phyloP scores from a whole-genome alignment of 2,888 invertebrate species.

The Caenorhabditis japonica region DNA sequence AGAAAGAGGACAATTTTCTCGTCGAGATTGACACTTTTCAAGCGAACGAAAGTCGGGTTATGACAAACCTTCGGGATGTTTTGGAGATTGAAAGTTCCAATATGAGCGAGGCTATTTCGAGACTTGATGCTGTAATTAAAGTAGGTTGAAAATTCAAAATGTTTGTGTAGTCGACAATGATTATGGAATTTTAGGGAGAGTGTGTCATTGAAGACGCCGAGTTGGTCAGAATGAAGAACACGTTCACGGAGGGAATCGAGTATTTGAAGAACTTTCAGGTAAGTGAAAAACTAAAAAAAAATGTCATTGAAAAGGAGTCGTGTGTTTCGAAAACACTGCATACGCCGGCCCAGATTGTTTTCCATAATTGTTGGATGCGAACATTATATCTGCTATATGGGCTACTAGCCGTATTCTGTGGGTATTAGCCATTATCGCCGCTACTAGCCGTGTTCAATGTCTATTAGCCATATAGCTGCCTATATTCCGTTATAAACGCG shows the following conservation, averaged over 20 bases:
- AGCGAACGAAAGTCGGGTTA: constrained; percentile 85
- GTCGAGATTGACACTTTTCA: constrained; percentile 87
- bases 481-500: too few species aligned
- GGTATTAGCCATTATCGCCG: too few species aligned
- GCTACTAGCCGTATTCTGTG: too few species aligned
- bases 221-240: constrained; percentile 91
- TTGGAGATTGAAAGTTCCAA: constrained; percentile 94
- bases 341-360: too few species aligned
- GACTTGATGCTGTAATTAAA: constrained; percentile 84
- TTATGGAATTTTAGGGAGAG: constrained; percentile 59
- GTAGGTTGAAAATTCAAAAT: constrained; percentile 55
- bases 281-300: neutral
- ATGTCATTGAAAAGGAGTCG: neutral
- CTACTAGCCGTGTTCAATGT: too few species aligned
- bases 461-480: too few species aligned
- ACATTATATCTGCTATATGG: too few species aligned
- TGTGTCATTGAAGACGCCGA: constrained; percentile 85
- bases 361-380: too few species aligned
- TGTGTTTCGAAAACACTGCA: too few species aligned
- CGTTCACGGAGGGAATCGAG: constrained; percentile 94
- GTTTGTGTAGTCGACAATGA: constrained; percentile 82
- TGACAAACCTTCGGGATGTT: constrained; percentile 82
- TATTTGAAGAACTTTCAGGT: constrained; percentile 93
- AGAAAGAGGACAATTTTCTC: constrained; percentile 82
- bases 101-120: constrained; percentile 94